phyloP scores from a whole-genome alignment of 2,113 vertebrate genomes.

The Pipra filicauda region DNA sequence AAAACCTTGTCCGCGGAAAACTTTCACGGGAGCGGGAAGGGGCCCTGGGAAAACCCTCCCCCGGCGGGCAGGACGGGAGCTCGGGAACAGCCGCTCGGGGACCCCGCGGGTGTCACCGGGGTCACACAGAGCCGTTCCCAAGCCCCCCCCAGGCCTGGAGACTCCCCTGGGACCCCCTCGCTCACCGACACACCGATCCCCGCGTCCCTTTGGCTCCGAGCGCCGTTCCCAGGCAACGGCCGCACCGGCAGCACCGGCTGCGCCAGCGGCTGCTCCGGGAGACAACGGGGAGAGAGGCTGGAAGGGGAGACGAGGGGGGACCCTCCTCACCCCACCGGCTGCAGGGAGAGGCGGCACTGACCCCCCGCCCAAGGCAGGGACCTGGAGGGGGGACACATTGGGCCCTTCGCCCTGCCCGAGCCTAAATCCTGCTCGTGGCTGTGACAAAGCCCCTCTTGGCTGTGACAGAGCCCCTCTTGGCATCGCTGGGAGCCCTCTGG shows the following conservation, averaged over 20 bases:
- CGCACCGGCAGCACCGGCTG: background rate
- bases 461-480: background rate
- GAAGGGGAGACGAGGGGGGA: background rate
- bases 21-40: background rate
- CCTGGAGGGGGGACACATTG: accelerated
- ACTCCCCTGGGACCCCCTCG: accelerated
- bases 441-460: background rate
- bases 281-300: background rate
- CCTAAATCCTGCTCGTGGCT: background rate
- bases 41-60: background rate
- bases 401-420: background rate
- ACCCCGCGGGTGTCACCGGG: background rate
- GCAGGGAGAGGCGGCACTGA: background rate
- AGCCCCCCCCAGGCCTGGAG: background rate
- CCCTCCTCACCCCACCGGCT: background rate
- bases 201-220: constrained; percentile 23
- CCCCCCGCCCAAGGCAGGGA: background rate
- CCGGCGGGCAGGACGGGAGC: background rate
- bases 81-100: background rate
- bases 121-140: background rate
- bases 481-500: accelerated
- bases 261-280: background rate
- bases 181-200: background rate
- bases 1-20: accelerated
- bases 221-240: constrained; percentile 62